Evolutionary conservation across 2,113 vertebrate species (phyloP).

Genomic region (Ceuthmochares aereus): DNA sequence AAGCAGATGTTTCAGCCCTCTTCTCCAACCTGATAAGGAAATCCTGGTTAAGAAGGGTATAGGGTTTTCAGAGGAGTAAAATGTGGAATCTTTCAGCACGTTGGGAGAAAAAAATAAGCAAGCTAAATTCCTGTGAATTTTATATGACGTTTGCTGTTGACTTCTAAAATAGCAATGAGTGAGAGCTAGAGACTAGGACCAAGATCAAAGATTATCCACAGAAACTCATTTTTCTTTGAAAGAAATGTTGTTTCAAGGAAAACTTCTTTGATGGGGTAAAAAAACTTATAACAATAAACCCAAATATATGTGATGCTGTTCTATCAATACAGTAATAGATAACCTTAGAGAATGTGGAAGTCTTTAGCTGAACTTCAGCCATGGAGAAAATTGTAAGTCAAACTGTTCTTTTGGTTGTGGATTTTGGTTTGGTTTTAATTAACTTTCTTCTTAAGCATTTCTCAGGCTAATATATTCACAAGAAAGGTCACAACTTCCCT

Average conservation of each 20-base stretch:
- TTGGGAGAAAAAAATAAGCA: neutral
- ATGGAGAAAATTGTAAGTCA: accelerated
- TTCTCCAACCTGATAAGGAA: neutral
- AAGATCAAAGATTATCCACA: neutral
- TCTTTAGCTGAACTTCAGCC: neutral
- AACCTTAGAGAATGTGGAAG: neutral
- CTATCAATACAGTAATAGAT: neutral
- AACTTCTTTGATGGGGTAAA: neutral
- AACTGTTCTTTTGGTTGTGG: neutral
- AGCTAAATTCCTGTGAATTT: neutral
- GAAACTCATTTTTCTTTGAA: neutral
- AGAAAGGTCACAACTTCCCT: neutral
- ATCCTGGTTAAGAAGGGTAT: neutral
- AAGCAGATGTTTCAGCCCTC: neutral
- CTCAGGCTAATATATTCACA: neutral
- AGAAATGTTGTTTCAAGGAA: neutral
- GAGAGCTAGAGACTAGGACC: neutral
- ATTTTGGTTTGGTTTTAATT: neutral
- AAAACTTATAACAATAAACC: neutral
- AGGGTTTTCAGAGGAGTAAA: neutral
- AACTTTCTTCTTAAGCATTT: neutral
- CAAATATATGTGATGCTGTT: neutral
- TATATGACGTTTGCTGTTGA: neutral
- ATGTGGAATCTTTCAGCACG: neutral
- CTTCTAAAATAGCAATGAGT: neutral